phyloP scores from a whole-genome alignment of 1,140 invertebrate genomes.

The Megalopta genalis region DNA sequence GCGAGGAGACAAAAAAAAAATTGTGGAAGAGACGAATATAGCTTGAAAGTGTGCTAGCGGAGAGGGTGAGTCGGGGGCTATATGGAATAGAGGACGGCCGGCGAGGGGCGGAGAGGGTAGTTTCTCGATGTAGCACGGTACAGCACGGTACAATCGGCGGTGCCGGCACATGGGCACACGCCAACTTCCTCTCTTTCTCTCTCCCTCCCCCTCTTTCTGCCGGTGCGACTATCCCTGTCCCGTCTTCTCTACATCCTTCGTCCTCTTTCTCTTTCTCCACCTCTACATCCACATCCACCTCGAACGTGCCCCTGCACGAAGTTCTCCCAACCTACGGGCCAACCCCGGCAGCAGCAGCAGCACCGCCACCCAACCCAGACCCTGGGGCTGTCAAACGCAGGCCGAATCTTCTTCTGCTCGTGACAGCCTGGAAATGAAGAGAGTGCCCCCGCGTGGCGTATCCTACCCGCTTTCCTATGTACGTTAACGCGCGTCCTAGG shows the following conservation, averaged over 20 bases:
- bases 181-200: conserved; percentile 62
- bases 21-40: conserved; percentile 52
- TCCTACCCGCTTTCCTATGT: conserved; percentile 66
- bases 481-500: conserved; percentile 64
- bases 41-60: conserved; percentile 51
- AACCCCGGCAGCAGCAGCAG: conserved; percentile 40
- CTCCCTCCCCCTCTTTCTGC: conserved; percentile 49
- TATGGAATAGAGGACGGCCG: conserved; percentile 35
- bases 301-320: conserved; percentile 65
- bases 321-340: conserved; percentile 61
- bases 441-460: conserved; percentile 73
- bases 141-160: conserved; percentile 61
- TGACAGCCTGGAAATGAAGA: conserved; percentile 81
- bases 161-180: conserved; percentile 62
- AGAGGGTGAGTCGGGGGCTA: conserved; percentile 45
- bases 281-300: conserved; percentile 57
- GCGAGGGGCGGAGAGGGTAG: conserved; percentile 34
- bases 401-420: conserved; percentile 80
- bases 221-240: neutral
- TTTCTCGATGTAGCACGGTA: conserved; percentile 61
- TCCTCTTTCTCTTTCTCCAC: conserved; percentile 54
- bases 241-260: too few relatives aligned
- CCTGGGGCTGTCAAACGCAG: conserved; percentile 80
- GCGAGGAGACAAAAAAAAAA: conserved; percentile 44
- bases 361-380: conserved; percentile 72